A percentile compares a stretch with the other conserved stretches of the same genome.
These are phyloP conservation scores for Staurois parvus DNA, from an alignment of 2,797 vertebrate species.

Conservation along the genomic window DNA sequence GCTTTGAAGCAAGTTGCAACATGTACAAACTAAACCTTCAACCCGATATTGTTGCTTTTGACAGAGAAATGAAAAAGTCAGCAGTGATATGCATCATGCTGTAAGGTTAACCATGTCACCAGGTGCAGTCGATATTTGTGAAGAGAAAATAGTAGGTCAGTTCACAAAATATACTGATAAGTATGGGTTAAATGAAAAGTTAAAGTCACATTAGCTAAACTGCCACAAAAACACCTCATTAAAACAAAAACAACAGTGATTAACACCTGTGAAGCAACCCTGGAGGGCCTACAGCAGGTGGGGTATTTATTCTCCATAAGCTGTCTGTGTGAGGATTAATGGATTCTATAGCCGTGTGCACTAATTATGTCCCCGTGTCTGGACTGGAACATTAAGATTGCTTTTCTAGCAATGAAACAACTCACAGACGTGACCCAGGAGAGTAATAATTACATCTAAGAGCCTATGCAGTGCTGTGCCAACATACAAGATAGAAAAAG, in stretches of 20 bases:
- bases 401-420: constrained; percentile 5
- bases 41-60: too few relatives aligned
- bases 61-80: too few relatives aligned
- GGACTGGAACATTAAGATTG: constrained; percentile 21
- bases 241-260: constrained; percentile 27
- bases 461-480: neutral
- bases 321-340: constrained; percentile 13
- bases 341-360: constrained; percentile 13
- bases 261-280: constrained; percentile 12
- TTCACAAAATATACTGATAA: neutral
- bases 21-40: too few relatives aligned
- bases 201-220: constrained; percentile 10
- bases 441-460: neutral
- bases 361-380: constrained; percentile 15
- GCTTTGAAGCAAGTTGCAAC: too few relatives aligned
- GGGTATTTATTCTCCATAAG: constrained; percentile 9
- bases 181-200: neutral
- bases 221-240: constrained; percentile 22
- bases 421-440: neutral
- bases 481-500: neutral
- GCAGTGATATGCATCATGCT: neutral
- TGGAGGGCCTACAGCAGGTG: constrained; percentile 13
- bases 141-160: neutral
- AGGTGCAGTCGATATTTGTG: neutral
- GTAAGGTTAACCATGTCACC: neutral